phyloP scores from a whole-genome alignment of 2,797 vertebrate genomes.

The Molothrus ater region DNA sequence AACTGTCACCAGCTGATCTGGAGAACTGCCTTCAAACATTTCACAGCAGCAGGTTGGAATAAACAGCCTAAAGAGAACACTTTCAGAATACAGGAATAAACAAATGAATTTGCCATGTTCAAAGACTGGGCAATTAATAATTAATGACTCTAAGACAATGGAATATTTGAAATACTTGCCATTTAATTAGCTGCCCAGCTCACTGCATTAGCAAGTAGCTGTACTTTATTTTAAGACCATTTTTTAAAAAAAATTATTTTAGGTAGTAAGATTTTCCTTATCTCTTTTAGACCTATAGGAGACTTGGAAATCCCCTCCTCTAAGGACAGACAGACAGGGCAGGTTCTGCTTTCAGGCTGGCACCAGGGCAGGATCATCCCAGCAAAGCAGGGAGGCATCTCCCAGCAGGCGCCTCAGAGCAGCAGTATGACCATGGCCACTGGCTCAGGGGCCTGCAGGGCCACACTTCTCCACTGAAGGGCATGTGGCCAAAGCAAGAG shows the following conservation, averaged over 20 bases:
- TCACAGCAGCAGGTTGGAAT: slow-evolving; percentile 6
- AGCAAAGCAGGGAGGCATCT: background rate
- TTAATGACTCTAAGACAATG: background rate
- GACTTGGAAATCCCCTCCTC: background rate
- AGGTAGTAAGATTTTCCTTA: background rate
- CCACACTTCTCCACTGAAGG: background rate
- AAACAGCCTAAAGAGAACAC: slow-evolving; percentile 47
- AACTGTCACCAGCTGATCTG: background rate
- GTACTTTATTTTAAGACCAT: background rate
- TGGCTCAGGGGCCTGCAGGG: background rate
- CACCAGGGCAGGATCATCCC: no score
- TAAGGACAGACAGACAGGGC: background rate
- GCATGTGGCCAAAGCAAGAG: background rate
- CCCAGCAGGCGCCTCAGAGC: background rate
- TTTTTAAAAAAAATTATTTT: background rate
- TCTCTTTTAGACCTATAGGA: background rate
- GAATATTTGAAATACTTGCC: background rate
- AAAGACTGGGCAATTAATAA: slow-evolving; percentile 33
- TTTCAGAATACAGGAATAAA: slow-evolving; percentile 8
- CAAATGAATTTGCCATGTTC: slow-evolving; percentile 23
- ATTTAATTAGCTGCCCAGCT: background rate
- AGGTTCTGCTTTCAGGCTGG: no score
- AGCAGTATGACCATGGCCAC: fast-evolving
- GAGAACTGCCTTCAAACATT: slow-evolving; percentile 8
- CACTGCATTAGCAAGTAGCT: background rate